Evolutionary conservation across 92 coral and sea anemone genomes (phyloP).

Genomic region (Virgularia gustaviana): DNA sequence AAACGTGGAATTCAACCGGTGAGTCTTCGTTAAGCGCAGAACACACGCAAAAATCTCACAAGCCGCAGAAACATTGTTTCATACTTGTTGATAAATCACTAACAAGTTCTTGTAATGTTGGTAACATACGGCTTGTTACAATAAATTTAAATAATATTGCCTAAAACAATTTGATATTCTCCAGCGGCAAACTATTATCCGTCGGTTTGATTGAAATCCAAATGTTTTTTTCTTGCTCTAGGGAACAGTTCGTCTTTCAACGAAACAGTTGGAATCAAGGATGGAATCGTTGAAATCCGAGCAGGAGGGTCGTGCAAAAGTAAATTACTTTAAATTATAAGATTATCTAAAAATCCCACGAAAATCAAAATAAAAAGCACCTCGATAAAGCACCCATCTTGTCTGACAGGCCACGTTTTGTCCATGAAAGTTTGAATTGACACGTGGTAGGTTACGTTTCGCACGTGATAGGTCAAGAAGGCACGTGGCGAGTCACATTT

Average conservation of each 20-base stretch:
- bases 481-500: no score
- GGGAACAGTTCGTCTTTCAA: constrained; percentile 68
- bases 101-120: neutral
- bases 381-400: no score
- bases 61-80: neutral
- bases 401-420: no score
- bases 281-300: constrained; percentile 76
- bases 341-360: no score
- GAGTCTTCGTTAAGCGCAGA: neutral
- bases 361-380: no score
- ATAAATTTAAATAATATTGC: no score
- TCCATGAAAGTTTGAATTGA: no score
- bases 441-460: no score
- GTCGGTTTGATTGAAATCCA: neutral
- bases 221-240: neutral
- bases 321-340: no score
- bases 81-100: neutral
- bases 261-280: constrained; percentile 76
- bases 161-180: no score
- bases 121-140: no score
- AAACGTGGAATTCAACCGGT: constrained; percentile 75
- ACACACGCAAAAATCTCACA: neutral
- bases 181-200: neutral
- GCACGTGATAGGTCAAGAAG: no score
- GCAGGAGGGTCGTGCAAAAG: constrained; percentile 83